Percentiles rank a stretch among this genome's conserved stretches.
phyloP scores from a whole-genome alignment of 2,888 invertebrate genomes.

The Anticlea derivata region DNA sequence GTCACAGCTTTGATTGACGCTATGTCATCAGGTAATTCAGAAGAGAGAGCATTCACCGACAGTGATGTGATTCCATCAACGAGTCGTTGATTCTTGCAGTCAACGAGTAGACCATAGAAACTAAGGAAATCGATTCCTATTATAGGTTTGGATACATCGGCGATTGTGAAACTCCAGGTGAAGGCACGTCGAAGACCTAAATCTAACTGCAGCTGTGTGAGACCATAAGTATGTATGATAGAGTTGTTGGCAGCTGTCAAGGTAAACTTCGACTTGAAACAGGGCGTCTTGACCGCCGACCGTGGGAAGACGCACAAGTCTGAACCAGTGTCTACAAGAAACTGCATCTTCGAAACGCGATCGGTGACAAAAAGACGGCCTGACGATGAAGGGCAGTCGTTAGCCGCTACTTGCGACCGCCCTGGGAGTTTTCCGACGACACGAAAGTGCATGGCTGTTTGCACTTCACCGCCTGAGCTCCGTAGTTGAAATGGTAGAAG shows the following conservation, averaged over 20 bases:
- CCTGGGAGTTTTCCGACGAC: too few species aligned
- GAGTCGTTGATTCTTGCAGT: background rate
- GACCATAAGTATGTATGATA: conserved; percentile 1
- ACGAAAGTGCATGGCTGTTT: background rate
- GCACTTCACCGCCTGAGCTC: background rate
- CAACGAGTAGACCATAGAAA: conserved; percentile 4
- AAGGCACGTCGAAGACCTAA: conserved; percentile 8
- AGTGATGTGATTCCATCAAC: background rate
- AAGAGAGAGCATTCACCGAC: background rate
- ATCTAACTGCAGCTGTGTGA: background rate
- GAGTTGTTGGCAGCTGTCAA: background rate
- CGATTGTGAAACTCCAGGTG: conserved; percentile 6
- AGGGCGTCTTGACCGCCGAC: background rate
- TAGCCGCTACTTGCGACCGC: too few species aligned
- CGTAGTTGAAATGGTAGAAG: background rate
- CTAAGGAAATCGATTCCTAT: conserved; percentile 7
- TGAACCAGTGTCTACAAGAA: too few species aligned
- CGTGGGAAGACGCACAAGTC: too few species aligned
- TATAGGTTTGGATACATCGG: conserved; percentile 5
- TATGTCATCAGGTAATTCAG: background rate
- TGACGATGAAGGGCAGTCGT: background rate
- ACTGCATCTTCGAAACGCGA: too few species aligned
- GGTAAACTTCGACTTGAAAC: background rate
- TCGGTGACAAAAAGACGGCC: conserved; percentile 1
- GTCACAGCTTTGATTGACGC: background rate